phyloP scores from a whole-genome alignment of 2,113 vertebrate species.

The Struthidea cinerea region DNA sequence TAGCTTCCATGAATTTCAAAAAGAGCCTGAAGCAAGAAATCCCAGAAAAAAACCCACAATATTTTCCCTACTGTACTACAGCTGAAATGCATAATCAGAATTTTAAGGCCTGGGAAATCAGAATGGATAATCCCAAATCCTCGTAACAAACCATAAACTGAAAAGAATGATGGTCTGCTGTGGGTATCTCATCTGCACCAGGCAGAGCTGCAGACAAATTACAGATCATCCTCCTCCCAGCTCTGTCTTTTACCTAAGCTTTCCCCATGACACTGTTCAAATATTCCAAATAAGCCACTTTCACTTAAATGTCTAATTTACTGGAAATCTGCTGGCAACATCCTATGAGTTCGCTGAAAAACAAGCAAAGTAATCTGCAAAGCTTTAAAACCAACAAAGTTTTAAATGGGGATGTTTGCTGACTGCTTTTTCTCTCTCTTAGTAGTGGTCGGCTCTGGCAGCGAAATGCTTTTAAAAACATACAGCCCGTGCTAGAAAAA shows the following conservation, averaged over 20 bases:
- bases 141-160: not conserved
- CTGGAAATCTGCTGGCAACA: constrained; percentile 61
- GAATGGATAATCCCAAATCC: not conserved
- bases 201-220: not conserved
- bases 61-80: not conserved
- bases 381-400: constrained; percentile 29
- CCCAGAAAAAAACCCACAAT: not conserved
- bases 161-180: not conserved
- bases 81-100: not conserved
- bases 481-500: not conserved
- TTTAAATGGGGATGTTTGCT: constrained; percentile 25
- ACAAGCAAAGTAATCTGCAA: constrained; percentile 42
- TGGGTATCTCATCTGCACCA: not conserved
- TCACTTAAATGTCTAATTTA: constrained; percentile 50
- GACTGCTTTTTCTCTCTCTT: not conserved
- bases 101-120: not conserved
- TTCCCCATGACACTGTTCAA: not conserved
- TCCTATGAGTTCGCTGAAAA: constrained; percentile 24
- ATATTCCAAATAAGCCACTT: constrained; percentile 29
- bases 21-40: not conserved
- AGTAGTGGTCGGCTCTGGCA: constrained; percentile 34
- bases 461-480: not conserved
- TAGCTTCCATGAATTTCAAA: not conserved
- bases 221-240: not conserved
- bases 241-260: not conserved